These are phyloP conservation scores for Lindbergichthys nudifrons DNA, from an alignment of 2,797 vertebrate species.

Conservation along the genomic window DNA sequence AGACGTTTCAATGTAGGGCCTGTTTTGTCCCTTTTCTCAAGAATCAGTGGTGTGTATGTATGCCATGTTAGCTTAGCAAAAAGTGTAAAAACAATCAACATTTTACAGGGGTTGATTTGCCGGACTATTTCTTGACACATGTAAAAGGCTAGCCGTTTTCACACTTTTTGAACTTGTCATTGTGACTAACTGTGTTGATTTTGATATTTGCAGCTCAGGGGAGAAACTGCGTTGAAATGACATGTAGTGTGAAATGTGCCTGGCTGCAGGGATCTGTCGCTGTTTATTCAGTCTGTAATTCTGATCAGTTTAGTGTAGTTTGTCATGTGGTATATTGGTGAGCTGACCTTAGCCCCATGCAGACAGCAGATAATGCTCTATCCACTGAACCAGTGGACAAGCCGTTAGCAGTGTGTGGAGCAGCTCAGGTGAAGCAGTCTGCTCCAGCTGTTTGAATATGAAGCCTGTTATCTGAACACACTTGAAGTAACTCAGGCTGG, in stretches of 20 bases:
- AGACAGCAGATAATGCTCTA: conserved; percentile 10
- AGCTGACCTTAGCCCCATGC: conserved; percentile 35
- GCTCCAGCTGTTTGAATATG: background rate
- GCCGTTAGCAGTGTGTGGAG: conserved; percentile 19
- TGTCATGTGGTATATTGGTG: conserved; percentile 7
- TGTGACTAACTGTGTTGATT: too few species aligned
- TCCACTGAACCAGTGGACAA: conserved; percentile 27
- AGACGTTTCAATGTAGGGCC: too few species aligned
- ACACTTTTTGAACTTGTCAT: too few species aligned
- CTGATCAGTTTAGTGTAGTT: conserved; percentile 35
- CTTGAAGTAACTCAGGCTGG: background rate
- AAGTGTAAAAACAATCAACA: background rate
- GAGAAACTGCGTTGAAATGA: too few species aligned
- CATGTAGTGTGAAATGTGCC: background rate
- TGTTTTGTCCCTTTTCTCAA: too few species aligned
- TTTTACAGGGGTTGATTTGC: too few species aligned
- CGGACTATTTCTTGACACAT: too few species aligned
- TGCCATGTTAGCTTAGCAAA: background rate
- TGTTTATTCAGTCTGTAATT: conserved; percentile 6
- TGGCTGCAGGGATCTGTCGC: background rate
- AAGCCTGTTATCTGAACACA: background rate
- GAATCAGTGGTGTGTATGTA: too few species aligned
- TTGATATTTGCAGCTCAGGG: too few species aligned
- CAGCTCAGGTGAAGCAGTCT: conserved; percentile 11
- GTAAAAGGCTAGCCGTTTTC: too few species aligned